A percentile compares a stretch with the other conserved stretches of the same genome.
phyloP scores from a whole-genome alignment of 2,888 invertebrate genomes.

The Cosmia pyralina region DNA sequence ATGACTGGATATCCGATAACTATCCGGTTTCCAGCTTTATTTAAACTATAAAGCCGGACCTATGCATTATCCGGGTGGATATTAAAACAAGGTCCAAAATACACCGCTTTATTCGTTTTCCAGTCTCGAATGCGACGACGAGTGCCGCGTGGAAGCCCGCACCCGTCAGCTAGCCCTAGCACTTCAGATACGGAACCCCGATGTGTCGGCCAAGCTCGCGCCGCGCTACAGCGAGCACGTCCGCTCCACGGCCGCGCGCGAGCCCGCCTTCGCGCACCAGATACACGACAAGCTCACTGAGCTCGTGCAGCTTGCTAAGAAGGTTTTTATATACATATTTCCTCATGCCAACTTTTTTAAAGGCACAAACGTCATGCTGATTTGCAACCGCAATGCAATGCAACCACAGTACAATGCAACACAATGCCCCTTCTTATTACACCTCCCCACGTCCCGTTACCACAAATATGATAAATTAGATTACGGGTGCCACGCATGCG shows the following conservation, averaged over 20 bases:
- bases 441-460: too few species aligned
- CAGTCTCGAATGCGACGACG: conserved; percentile 97
- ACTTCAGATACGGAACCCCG: conserved; percentile 97
- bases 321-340: not conserved
- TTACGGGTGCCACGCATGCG: too few species aligned
- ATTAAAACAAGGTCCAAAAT: not conserved
- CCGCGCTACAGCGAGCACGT: conserved; percentile 97
- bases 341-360: too few species aligned
- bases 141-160: conserved; percentile 96
- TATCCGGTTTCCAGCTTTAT: too few species aligned
- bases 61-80: not conserved
- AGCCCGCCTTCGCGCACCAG: conserved; percentile 94
- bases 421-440: too few species aligned
- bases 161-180: conserved; percentile 97
- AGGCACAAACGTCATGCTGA: too few species aligned
- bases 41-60: not conserved
- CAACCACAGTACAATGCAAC: too few species aligned
- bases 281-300: conserved; percentile 96
- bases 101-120: not conserved
- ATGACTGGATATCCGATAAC: not conserved
- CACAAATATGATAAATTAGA: too few species aligned
- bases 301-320: conserved; percentile 94
- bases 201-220: conserved; percentile 94
- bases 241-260: conserved; percentile 95
- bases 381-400: too few species aligned